Evolutionary conservation across 1,140 invertebrate species (phyloP).

Genomic region (Ptiloglossa arizonensis): DNA sequence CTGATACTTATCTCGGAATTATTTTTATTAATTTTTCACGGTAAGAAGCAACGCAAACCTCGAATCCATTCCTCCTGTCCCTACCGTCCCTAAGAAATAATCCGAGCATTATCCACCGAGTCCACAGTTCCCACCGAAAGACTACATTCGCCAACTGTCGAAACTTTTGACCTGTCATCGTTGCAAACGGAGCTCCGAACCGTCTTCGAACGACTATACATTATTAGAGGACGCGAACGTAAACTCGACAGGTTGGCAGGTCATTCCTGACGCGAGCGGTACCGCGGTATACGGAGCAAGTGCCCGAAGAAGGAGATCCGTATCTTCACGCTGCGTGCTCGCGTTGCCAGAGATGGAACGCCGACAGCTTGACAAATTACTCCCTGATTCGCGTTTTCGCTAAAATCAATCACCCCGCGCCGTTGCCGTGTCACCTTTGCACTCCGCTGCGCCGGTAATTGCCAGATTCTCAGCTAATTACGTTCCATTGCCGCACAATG

Average conservation of each 20-base stretch:
- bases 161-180: not conserved
- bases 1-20: too few relatives aligned
- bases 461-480: slow-evolving; percentile 65
- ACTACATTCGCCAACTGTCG: not conserved
- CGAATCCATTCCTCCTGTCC: too few relatives aligned
- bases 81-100: too few relatives aligned
- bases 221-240: slow-evolving; percentile 15
- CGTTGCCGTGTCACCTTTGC: slow-evolving; percentile 75
- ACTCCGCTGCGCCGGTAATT: slow-evolving; percentile 60
- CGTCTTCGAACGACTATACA: not conserved
- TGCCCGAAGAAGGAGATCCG: slow-evolving; percentile 61
- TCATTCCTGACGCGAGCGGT: slow-evolving; percentile 23
- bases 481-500: slow-evolving; percentile 37
- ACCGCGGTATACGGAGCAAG: slow-evolving; percentile 11
- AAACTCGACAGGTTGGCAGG: slow-evolving; percentile 30
- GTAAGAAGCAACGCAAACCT: too few relatives aligned
- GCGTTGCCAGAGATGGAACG: slow-evolving; percentile 68
- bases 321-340: slow-evolving; percentile 69
- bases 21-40: too few relatives aligned
- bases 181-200: slow-evolving; percentile 1
- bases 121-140: too few relatives aligned
- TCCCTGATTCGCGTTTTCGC: slow-evolving; percentile 79
- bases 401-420: slow-evolving; percentile 78
- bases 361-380: slow-evolving; percentile 80
- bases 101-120: too few relatives aligned